Evolutionary conservation across 2,888 invertebrate genomes (phyloP), one percentile per base, ranked within the genome.

Genomic region (Synanthedon myopaeformis): DNA sequence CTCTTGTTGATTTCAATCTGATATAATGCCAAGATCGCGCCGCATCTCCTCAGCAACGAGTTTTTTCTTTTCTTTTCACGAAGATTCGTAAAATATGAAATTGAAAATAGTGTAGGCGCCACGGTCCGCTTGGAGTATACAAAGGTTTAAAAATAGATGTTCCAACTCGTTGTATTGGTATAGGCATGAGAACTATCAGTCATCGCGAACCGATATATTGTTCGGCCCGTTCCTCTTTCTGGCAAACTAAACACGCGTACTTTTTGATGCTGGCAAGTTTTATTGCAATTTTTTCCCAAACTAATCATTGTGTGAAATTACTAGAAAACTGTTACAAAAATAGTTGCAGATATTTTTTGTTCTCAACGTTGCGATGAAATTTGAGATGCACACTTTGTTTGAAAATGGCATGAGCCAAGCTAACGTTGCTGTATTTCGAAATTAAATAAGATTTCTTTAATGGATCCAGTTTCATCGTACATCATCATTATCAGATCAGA

Each of bases 171-270:
- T 23, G 49, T 49, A 49, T 17, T 49, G 49, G 45, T 45, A 45
- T 35, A 35, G 14, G 64, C 66, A 65, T 73, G 76, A 74, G 71
- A 58, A 74, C 61, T 74, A 67, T 78, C 79, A 61, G 71, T 83
- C 81, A 72, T 66, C 82, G 65, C 61, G 19, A 53, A 60, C 57
- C 67, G 58, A 74, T 76, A 72, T 70, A 77, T 77, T 77, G 75
- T 74, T 74, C 62, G 59, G 51, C 55, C 59, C 52, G 53, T 42
- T 52, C 55, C 59, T 52, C 53, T 42, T 52, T 41, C 28, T 48
- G 23, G 28, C n/a, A 49, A 49, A 19, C 11, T 60, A 62, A 61
- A 62, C 61, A 59, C 41, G 58, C 60, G 58, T 58, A 60, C 59
- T 58, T 60, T 61, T 64, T 69, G 65, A 67, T 70, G 62, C 61